Evolutionary conservation across 2,113 vertebrate genomes (phyloP), one percentile per base, ranked within the genome.

Genomic region (Cranoglanis bouderius): DNA sequence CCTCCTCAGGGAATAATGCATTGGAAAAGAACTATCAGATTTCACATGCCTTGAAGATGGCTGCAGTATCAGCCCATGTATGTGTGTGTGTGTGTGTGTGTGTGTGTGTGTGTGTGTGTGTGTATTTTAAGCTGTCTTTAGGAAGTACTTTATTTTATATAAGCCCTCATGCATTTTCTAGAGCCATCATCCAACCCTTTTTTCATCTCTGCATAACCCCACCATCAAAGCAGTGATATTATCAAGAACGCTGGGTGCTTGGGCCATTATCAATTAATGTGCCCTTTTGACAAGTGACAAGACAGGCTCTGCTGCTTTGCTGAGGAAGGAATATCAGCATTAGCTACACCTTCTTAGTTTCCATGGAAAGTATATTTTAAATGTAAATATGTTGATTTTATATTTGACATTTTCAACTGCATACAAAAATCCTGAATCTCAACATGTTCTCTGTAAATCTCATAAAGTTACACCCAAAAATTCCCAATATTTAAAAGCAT

Each of bases 131-230:
- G 87, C 82, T 87, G 87, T 91, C 85, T 92, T 90, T 90, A 90
- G 90, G 57, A 75, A 35, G 90, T 90, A 93, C 90, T 89, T 93
- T 90, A 93, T 85, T 89, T 46, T 80, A 87, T 91, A 91, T 92
- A 92, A 84, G 86, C 67, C 53, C 84, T 88, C 88, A 92, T 94
- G 89, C 92, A 94, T 95, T 91, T 95, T 94, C 93, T 88, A 94
- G 92, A 86, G 77, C 90, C 85, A 81, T 84, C 87, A 63, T 84
- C 83, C 84, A 89, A 90, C 90, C 89, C 89, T 88, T 90, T 87
- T 93, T 93, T 91, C 90, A 94, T 94, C 87, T 84, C 83, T 63
- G 84, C 85, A 92, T 91, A 92, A 90, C 91, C 84, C 75, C 0
- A 67, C 88, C 93, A 91, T 93, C 91, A 93, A 92, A 92, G 84